A percentile compares a stretch with the other conserved stretches of the same genome.
phyloP scores from a whole-genome alignment of 1,140 invertebrate genomes.

The Heliconius hermathena region DNA sequence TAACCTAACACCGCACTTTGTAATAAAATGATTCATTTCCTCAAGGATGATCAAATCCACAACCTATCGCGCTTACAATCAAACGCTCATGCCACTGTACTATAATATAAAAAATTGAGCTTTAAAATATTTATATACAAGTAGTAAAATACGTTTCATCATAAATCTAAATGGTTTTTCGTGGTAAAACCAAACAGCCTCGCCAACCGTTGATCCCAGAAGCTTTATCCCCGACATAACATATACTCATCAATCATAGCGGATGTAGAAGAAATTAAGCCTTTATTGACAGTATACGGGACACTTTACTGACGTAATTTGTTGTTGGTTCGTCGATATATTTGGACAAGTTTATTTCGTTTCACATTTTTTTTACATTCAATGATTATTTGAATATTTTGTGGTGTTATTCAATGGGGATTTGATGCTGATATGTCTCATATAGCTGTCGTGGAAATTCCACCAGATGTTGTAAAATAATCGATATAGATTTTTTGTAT shows the following conservation, averaged over 20 bases:
- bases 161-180: neutral
- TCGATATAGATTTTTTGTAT: neutral
- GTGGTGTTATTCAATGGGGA: neutral
- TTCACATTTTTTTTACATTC: neutral
- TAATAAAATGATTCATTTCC: too few species aligned
- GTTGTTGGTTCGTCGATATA: neutral
- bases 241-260: conserved; percentile 40
- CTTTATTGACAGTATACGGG: conserved; percentile 36
- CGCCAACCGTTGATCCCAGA: neutral
- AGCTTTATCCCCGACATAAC: conserved; percentile 35
- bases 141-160: neutral
- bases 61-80: too few species aligned
- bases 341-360: neutral
- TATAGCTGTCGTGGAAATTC: neutral
- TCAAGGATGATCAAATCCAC: too few species aligned
- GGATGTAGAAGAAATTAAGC: conserved; percentile 45
- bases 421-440: neutral
- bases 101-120: too few species aligned
- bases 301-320: conserved; percentile 34
- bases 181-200: conserved; percentile 3
- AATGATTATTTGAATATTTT: neutral
- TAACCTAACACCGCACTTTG: too few species aligned
- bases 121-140: neutral
- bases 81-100: too few species aligned
- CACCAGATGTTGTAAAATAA: neutral